A percentile compares a stretch with the other conserved stretches of the same genome.
Evolutionary conservation across 2,888 invertebrate species (phyloP).

Genomic region (Pyrocoelia pectoralis): DNA sequence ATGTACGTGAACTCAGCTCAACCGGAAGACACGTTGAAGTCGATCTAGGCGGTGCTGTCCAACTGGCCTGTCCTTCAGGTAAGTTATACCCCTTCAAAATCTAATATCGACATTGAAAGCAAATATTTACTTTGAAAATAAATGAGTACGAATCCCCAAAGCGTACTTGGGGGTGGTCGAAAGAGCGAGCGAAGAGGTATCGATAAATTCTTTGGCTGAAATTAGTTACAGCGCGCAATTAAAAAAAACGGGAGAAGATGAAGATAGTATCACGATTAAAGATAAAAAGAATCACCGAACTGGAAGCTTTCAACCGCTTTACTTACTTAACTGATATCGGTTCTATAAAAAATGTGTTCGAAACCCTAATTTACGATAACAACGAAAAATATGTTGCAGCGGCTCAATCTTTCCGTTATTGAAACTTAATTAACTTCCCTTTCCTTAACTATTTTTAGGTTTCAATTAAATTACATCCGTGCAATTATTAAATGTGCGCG

Average conservation of each 20-base stretch:
- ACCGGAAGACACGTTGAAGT: conserved; percentile 79
- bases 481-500: too few relatives aligned
- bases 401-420: conserved; percentile 7
- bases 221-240: conserved; percentile 26
- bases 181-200: too few relatives aligned
- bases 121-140: conserved; percentile 22
- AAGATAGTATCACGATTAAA: conserved; percentile 23
- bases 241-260: conserved; percentile 21
- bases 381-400: conserved; percentile 8
- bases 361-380: conserved; percentile 9
- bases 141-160: too few relatives aligned
- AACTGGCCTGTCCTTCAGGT: conserved; percentile 85
- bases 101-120: conserved; percentile 4
- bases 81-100: conserved; percentile 37
- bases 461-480: too few relatives aligned
- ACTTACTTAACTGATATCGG: conserved; percentile 17
- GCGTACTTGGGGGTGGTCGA: too few relatives aligned
- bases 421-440: conserved; percentile 10
- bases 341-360: neutral
- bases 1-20: conserved; percentile 63
- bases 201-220: conserved; percentile 23
- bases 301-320: conserved; percentile 21
- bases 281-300: conserved; percentile 23
- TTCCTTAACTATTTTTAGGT: too few relatives aligned
- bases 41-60: conserved; percentile 85